These are phyloP conservation scores for Anguilla marmorata DNA, from an alignment of 2,797 vertebrate species.

Conservation along the genomic window DNA sequence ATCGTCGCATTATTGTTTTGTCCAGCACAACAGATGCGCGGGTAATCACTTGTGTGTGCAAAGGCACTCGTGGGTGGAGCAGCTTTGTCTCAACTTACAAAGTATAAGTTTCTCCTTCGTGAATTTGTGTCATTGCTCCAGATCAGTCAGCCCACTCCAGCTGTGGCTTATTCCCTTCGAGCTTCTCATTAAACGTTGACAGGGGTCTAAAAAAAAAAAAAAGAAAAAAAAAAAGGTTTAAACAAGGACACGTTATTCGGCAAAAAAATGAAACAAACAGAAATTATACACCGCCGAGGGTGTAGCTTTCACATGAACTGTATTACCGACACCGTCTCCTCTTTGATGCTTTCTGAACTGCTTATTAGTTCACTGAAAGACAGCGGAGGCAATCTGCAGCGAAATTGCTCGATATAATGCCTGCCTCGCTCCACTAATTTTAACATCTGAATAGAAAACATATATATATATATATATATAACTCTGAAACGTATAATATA, in stretches of 20 bases:
- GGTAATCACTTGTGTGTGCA: not conserved
- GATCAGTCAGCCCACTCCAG: not conserved
- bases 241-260: not conserved
- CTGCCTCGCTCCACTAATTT: not conserved
- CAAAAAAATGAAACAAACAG: constrained; percentile 12
- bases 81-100: not conserved
- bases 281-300: not conserved
- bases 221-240: not conserved
- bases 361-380: not conserved
- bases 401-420: not conserved
- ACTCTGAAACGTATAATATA: not conserved
- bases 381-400: not conserved
- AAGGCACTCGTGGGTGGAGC: not conserved
- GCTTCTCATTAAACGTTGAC: not conserved
- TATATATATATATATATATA: not conserved
- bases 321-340: not conserved
- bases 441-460: not conserved
- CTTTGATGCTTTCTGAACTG: not conserved
- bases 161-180: not conserved
- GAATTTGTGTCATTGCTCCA: not conserved
- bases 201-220: no score
- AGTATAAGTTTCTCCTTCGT: constrained; percentile 13
- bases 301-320: not conserved
- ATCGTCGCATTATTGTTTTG: not conserved
- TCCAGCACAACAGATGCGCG: not conserved